Evolutionary conservation across 2,888 invertebrate genomes (phyloP).

Genomic region (Lottia gigantea): DNA sequence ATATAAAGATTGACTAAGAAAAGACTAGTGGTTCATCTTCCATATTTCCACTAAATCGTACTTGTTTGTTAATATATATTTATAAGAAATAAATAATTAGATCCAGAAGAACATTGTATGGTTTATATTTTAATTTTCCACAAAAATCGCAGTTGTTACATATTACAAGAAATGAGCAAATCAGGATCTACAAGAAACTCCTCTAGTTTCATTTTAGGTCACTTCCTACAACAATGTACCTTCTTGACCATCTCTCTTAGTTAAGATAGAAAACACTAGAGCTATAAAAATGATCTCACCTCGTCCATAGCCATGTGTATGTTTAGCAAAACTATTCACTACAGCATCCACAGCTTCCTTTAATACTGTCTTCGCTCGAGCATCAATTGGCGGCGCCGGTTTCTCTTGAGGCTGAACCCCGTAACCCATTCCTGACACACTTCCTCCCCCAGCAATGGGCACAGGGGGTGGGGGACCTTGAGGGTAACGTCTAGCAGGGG

Average conservation of each 20-base stretch:
- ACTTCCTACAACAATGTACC: neutral
- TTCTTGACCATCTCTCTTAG: neutral
- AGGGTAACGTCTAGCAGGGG: constrained; percentile 21
- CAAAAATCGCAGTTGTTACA: no score
- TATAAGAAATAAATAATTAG: no score
- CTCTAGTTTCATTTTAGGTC: no score
- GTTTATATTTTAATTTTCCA: no score
- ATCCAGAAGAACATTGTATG: no score
- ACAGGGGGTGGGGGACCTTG: constrained; percentile 19
- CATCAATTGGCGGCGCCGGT: constrained; percentile 41
- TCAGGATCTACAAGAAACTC: no score
- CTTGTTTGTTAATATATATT: no score
- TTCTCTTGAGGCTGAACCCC: constrained; percentile 29
- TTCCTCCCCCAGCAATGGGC: constrained; percentile 28
- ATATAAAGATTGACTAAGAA: no score
- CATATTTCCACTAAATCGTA: no score
- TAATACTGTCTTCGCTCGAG: constrained; percentile 68
- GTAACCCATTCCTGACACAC: constrained; percentile 34
- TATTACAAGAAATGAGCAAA: no score
- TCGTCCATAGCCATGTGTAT: constrained; percentile 78
- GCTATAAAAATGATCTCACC: constrained; percentile 71
- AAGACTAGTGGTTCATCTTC: no score
- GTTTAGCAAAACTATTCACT: constrained; percentile 80
- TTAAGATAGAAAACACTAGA: no score
- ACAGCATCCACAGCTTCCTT: constrained; percentile 81